Evolutionary conservation across 2,888 invertebrate species (phyloP), one percentile per base, ranked within the genome.

Genomic region (Neoscelio sp.): DNA sequence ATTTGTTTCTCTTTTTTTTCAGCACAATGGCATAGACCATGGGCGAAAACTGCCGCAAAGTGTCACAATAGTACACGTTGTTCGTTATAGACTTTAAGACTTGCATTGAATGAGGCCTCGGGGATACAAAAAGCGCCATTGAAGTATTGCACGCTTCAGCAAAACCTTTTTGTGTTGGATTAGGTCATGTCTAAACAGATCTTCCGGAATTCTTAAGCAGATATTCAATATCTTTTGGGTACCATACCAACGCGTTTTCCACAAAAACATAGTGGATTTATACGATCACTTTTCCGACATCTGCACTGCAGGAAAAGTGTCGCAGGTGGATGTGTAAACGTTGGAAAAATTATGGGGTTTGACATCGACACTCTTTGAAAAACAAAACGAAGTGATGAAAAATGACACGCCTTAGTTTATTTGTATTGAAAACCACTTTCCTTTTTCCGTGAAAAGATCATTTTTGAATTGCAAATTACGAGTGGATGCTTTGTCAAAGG

Each of bases 181-280:
- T 75, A 75, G 67, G 50, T 60, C 65, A 67, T 35, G 67, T 67
- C 67, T 75, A 67, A 75, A 75, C 67, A 75, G 67, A 75, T 75
- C 65, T 67, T 20, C 17, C 50, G 40, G 40, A 60, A 33, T 65
- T 42, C 42, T 65, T 30, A 68, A 68, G 65, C 12, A 64, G 35
- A 73, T 35, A 50, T 74, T 48, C 44, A 18, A n/a, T 17, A 26
- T 26, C 48, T 33, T n/a, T n/a, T n/a, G n/a, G n/a, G n/a, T n/a
- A n/a, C n/a, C n/a, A n/a, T n/a, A n/a, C n/a, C n/a, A n/a, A n/a
- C n/a, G n/a, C n/a, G n/a, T 35, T 62, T 56, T 17, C 42, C 44
- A 2, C 1, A 28, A n/a, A n/a, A n/a, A n/a, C n/a, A n/a, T n/a
- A n/a, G n/a, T n/a, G n/a, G 48, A 68, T 58, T 58, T 68, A 48